Conservation (phyloP, 2,888 invertebrate genomes). For the Acrobasis suavella region DNA sequence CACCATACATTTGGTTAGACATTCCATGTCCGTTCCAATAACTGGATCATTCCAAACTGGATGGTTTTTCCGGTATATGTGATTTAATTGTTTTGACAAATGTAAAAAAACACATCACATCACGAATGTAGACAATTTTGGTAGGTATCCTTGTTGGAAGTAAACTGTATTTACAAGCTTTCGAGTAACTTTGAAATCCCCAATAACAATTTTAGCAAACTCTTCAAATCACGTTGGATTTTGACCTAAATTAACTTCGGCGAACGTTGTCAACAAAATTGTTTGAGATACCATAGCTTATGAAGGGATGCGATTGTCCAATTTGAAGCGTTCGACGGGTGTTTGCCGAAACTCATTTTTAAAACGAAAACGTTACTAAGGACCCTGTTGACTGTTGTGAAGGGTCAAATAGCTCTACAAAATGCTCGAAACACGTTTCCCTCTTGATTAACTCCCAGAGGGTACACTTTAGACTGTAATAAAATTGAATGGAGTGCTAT, state of each 20-base stretch:
- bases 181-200: not conserved
- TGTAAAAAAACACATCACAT: too few species aligned
- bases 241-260: not conserved
- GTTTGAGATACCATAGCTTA: slow-evolving; percentile 13
- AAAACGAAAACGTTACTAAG: slow-evolving; percentile 56
- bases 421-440: slow-evolving; percentile 63
- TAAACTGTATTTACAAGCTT: too few species aligned
- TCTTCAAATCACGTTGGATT: not conserved
- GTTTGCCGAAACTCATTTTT: slow-evolving; percentile 43
- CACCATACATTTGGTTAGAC: too few species aligned
- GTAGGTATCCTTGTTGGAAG: too few species aligned
- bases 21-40: too few species aligned
- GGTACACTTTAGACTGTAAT: slow-evolving; percentile 55
- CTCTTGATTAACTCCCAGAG: slow-evolving; percentile 69
- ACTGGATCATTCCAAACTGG: too few species aligned
- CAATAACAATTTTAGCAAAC: not conserved
- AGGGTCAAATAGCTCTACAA: slow-evolving; percentile 69
- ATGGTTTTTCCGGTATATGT: too few species aligned
- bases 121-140: too few species aligned
- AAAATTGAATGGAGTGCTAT: slow-evolving; percentile 62
- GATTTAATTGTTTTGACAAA: too few species aligned
- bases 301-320: slow-evolving; percentile 14
- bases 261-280: slow-evolving; percentile 8
- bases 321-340: slow-evolving; percentile 3
- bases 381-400: slow-evolving; percentile 61